Percentiles rank a stretch among this genome's conserved stretches.
Evolutionary conservation across 2,888 invertebrate genomes (phyloP).

Genomic region (Xylota segnis): DNA sequence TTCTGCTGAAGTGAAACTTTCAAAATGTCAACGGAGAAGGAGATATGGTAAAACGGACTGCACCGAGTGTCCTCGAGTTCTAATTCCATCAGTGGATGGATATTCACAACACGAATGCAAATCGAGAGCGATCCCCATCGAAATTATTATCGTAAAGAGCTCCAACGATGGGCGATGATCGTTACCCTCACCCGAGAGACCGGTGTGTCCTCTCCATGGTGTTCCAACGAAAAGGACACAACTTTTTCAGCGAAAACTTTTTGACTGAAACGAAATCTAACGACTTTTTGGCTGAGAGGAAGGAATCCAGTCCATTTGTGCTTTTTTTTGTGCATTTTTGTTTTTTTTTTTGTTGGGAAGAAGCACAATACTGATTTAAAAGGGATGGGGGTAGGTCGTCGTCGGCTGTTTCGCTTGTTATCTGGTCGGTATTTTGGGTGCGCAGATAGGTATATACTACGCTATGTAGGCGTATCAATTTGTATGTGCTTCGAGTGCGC

Average conservation of each 20-base stretch:
- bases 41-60: slow-evolving; percentile 35
- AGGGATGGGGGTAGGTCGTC: slow-evolving; percentile 19
- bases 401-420: slow-evolving; percentile 57
- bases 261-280: slow-evolving; percentile 70
- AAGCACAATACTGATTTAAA: slow-evolving; percentile 49
- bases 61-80: slow-evolving; percentile 52
- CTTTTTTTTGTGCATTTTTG: slow-evolving; percentile 37
- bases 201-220: slow-evolving; percentile 6
- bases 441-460: slow-evolving; percentile 26
- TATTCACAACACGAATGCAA: slow-evolving; percentile 71
- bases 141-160: slow-evolving; percentile 66
- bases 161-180: slow-evolving; percentile 50
- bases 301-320: slow-evolving; percentile 52
- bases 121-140: slow-evolving; percentile 62
- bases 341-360: slow-evolving; percentile 3
- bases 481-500: slow-evolving; percentile 68
- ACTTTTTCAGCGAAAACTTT: slow-evolving; percentile 69
- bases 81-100: slow-evolving; percentile 56
- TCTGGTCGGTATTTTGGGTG: slow-evolving; percentile 60
- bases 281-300: slow-evolving; percentile 61
- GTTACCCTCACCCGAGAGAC: slow-evolving; percentile 16
- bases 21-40: slow-evolving; percentile 59
- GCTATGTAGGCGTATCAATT: slow-evolving; percentile 62
- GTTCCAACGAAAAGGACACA: slow-evolving; percentile 69
- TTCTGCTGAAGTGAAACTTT: slow-evolving; percentile 64